Evolutionary conservation across 2,888 invertebrate species (phyloP).

Genomic region (Orchesella flavescens): DNA sequence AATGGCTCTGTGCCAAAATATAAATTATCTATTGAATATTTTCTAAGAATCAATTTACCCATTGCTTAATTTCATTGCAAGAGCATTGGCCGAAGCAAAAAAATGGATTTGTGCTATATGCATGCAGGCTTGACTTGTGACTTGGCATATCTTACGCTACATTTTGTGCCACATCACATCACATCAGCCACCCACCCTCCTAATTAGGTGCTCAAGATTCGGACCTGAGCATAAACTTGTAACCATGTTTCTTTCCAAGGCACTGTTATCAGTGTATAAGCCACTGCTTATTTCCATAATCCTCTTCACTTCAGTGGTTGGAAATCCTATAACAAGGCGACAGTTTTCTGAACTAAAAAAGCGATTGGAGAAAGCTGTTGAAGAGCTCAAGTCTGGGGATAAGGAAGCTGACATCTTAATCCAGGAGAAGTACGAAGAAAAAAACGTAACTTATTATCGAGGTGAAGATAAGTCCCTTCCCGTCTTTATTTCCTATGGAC

Average conservation of each 20-base stretch:
- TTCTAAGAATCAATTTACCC: too few relatives aligned
- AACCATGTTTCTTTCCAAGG: neutral
- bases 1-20: too few relatives aligned
- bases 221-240: neutral
- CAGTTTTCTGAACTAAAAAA: constrained; percentile 24
- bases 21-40: too few relatives aligned
- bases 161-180: neutral
- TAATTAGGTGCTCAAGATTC: neutral
- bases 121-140: too few relatives aligned
- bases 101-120: too few relatives aligned
- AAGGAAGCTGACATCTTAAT: constrained; percentile 23
- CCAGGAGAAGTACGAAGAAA: constrained; percentile 22
- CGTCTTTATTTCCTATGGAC: constrained; percentile 43
- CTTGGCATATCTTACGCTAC: too few relatives aligned
- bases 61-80: too few relatives aligned
- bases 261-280: neutral
- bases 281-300: neutral
- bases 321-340: constrained; percentile 31
- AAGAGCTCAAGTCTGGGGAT: constrained; percentile 6
- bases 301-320: neutral
- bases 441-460: constrained; percentile 45
- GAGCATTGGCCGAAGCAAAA: too few relatives aligned
- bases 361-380: constrained; percentile 6
- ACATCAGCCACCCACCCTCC: neutral
- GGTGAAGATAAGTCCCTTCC: constrained; percentile 24